Evolutionary conservation across 1,140 invertebrate genomes (phyloP), one percentile per base, ranked within the genome.

Genomic region (Tachypleus tridentatus): DNA sequence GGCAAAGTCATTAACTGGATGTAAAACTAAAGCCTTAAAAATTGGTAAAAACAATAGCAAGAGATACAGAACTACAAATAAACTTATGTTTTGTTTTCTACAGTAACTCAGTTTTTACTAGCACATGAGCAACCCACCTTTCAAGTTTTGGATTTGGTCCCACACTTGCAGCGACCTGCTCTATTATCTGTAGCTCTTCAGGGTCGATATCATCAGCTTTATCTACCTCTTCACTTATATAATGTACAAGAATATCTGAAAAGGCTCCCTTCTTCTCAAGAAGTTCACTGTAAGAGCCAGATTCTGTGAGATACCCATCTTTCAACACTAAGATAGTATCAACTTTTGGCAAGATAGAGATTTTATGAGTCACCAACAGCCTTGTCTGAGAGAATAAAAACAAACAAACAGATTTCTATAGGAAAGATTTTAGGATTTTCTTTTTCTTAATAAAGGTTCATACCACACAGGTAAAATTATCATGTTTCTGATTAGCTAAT

Each of bases 271-370:
- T 75, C 48, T 72, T 72, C 4, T 69, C 67, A 29, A 79, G 56
- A n/a, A 78, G 71, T 62, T 82, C 73, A 11, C 72, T 58, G 67
- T 77, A 82, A 7, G 78, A 75, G 10, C 81, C 81, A 10, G 68
- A 71, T 65, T 82, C 81, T 29, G 74, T 74, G 5, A 82, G 70
- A 52, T 69, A 53, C 4, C 80, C 80, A 66, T 80, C 70, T 53
- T 77, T 75, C 29, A 82, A 61, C 0, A 81, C 79, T 50, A 81
- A 62, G 62, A 82, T 81, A 10, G 75, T 70, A 71, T 82, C 80
- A 10, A 77, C 75, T 52, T 76, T 59, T 4, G 79, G 77, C 60
- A 82, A 71, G 50, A 72, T 67, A 7, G 73, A 73, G 29, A 77
- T 70, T n/a, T 72, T 68, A 64, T 78, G 77, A 7, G 77, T 78